Base-by-base conservation (phyloP, 2,888 invertebrate species). In the Auanema freiburgensis region DNA sequence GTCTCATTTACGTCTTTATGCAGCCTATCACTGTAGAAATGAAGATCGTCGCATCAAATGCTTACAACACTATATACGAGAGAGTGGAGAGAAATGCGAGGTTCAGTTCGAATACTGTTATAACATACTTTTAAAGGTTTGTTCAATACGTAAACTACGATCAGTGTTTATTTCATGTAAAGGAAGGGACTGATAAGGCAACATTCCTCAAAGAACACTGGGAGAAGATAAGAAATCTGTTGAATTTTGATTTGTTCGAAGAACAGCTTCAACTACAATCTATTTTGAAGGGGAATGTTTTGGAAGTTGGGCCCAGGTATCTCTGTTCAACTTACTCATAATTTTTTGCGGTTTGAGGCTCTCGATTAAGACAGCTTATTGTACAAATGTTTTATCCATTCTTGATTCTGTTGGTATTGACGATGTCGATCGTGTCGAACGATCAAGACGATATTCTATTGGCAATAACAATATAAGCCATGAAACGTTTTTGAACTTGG, bases 371-470 rank as follows among this genome's bases (percentile, higher is more conserved):
- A 96, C 96, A 44, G 90, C 97, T 0, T 92, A 92, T 84, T 95
- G 94, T 0, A 95, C 93, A 74, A 97, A 97, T 86, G 92, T 93
- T 33, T 91, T 96, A 0, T 93, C 94, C 58, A 95, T 96, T 76
- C 94, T 93, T 84, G 89, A 90, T 71, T 91, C 92, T 77, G 88
- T 93, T 51, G 91, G 92, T 2, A 85, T 95, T 41, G 85, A 86
- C 46, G 88, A 89, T 84, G 88, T 97, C 4, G 87, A 86, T 3
- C 88, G 96, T 59, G 87, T 97, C 58, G 97, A 97, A 86, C 88
- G 89, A 42, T 91, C 92, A 0, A 89, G 88, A 4, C 87, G 92
- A 75, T 94, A 93, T 85, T 33, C 33, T 33, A 33, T 33, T 33
- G 33, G 33, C 3, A 33, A 33, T 33, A 33, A 33, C 8, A 33